Evolutionary conservation across 2,113 vertebrate genomes (phyloP), one percentile per base, ranked within the genome.

Genomic region (Petroica traversi): DNA sequence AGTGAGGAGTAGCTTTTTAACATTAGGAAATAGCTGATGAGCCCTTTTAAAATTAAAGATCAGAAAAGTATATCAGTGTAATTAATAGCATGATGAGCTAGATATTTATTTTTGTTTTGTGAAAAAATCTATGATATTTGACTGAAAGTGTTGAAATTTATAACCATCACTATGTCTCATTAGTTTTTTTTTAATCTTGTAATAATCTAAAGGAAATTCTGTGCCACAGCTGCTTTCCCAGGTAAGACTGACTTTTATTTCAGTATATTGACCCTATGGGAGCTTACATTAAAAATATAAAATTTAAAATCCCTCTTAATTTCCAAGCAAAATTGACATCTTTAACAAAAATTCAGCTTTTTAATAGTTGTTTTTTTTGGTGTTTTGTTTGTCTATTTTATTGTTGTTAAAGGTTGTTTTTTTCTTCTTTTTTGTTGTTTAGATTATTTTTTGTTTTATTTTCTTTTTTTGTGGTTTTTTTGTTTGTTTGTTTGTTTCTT

Each of bases 251-350:
- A 2, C 2, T 45, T 85, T 85, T 71, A 18, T 62, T 62, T 81
- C 14, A 34, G 3, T 55, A 4, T 46, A 38, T 43, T 62, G 13
- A 54, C 5, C 8, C 5, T 45, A 8, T 18, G 4, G 16, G 38
- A 74, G 0, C 2, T 54, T 34, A 40, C 0, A 0, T 34, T 64
- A 69, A 5, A 87, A 80, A 84, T n/a, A 58, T 5, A 38, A 5
- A 6, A 29, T 9, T 40, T 84, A 11, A 83, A 41, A 48, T 0
- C 0, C 1, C 2, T 3, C 11, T 38, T 63, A 43, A 43, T 55
- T 76, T 51, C 36, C 8, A 43, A 29, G 11, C 1, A 48, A 69
- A 83, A 52, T 17, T 63, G 12, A 3, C 14, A n/a, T 55, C 12
- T 8, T 36, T 58, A 71, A 58, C 7, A 82, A 18, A 2, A 33